phyloP scores from a whole-genome alignment of 64 coral and sea anemone species.

The Orbicella faveolata region DNA sequence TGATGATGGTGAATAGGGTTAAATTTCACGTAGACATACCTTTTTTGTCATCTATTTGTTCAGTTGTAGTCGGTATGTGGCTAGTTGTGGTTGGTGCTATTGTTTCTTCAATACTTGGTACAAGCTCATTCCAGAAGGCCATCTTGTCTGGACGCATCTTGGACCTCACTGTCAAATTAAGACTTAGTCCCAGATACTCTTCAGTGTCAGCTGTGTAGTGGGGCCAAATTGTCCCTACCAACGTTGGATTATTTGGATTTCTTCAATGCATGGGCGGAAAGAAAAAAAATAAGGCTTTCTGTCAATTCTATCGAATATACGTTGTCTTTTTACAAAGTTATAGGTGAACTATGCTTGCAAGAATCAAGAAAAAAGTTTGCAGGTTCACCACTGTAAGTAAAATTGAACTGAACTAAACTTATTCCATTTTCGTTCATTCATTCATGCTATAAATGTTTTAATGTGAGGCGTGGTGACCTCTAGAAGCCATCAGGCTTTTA shows the following conservation, averaged over 20 bases:
- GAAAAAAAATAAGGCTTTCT: too few relatives aligned
- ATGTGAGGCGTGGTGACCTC: too few relatives aligned
- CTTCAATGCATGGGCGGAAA: neutral
- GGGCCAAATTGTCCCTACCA: neutral
- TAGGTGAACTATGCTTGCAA: too few relatives aligned
- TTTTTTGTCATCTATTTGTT: neutral
- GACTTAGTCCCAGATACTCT: conserved; percentile 9
- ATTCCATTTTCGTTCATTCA: too few relatives aligned
- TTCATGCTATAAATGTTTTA: too few relatives aligned
- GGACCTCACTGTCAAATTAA: neutral
- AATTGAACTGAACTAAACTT: too few relatives aligned
- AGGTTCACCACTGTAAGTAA: too few relatives aligned
- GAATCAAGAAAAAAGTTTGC: too few relatives aligned
- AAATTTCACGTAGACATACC: neutral
- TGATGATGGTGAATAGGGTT: too few relatives aligned
- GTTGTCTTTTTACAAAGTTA: too few relatives aligned
- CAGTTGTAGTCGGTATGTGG: neutral
- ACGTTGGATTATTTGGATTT: conserved; percentile 10
- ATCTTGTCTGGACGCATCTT: conserved; percentile 50
- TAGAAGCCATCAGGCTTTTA: too few relatives aligned
- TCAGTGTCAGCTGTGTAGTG: neutral
- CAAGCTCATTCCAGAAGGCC: conserved; percentile 49
- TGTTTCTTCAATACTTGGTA: neutral
- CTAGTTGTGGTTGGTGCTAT: neutral
- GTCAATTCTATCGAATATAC: too few relatives aligned